Percentiles rank a stretch among this genome's conserved stretches.
These are phyloP conservation scores for Drosophila pandora DNA, from an alignment of 1,140 invertebrate species.

Conservation along the genomic window DNA sequence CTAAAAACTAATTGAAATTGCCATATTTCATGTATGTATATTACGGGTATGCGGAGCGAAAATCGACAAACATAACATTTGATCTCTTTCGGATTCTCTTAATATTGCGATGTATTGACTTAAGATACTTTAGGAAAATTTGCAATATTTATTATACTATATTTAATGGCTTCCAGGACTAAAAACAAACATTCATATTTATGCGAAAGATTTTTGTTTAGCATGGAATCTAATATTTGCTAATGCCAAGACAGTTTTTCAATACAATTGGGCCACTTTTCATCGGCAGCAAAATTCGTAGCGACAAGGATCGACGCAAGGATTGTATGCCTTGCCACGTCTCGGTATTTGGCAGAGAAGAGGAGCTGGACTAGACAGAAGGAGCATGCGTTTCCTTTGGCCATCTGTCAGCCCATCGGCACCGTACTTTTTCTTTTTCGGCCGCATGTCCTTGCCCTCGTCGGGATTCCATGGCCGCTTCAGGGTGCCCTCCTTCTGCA, in stretches of 20 bases:
- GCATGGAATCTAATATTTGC: neutral
- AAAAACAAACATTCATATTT: neutral
- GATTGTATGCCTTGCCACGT: constrained; percentile 8
- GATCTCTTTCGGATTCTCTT: constrained; percentile 45
- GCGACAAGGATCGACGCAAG: constrained; percentile 4
- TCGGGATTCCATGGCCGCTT: constrained; percentile 30
- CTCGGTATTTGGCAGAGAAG: constrained; percentile 11
- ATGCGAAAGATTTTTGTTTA: neutral
- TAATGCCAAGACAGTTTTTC: constrained; percentile 1
- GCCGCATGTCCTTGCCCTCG: constrained; percentile 33
- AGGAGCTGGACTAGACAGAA: constrained; percentile 6
- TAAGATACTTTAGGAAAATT: neutral
- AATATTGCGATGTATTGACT: constrained; percentile 10
- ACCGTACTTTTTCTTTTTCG: constrained; percentile 1
- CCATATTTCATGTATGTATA: constrained; percentile 55
- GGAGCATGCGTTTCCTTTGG: constrained; percentile 17
- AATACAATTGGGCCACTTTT: neutral
- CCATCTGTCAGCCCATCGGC: constrained; percentile 36
- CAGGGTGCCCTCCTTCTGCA: constrained; percentile 23
- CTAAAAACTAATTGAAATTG: constrained; percentile 73
- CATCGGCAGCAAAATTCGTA: constrained; percentile 3
- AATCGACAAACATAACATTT: constrained; percentile 35
- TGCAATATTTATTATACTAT: neutral
- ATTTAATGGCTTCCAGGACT: neutral
- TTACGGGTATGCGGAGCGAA: constrained; percentile 6